Percentiles rank a stretch among this genome's conserved stretches.
phyloP scores from a whole-genome alignment of 2,113 vertebrate genomes.

The Heteronetta atricapilla region DNA sequence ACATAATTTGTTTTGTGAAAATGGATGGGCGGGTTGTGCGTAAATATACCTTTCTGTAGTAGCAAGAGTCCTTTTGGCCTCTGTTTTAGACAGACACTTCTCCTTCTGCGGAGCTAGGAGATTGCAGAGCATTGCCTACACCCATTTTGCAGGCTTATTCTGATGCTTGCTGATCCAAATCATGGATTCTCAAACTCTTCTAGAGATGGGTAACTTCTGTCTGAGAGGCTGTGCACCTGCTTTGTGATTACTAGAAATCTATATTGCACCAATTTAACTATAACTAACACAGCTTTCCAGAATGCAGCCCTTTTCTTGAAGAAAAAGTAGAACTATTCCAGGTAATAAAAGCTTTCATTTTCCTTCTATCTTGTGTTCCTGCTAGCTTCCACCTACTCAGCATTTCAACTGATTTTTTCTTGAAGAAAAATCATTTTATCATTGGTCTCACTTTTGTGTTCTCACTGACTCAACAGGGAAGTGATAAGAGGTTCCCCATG shows the following conservation, averaged over 20 bases:
- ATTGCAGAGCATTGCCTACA: background rate
- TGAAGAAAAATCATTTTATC: background rate
- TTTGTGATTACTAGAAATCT: background rate
- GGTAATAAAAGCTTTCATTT: background rate
- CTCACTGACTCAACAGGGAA: background rate
- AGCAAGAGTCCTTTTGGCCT: background rate
- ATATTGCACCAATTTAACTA: accelerated
- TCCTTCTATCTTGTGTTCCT: background rate
- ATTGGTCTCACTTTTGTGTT: background rate
- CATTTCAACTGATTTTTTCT: background rate
- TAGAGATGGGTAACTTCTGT: background rate
- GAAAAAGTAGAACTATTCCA: background rate
- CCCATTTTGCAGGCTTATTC: background rate
- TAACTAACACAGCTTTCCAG: background rate
- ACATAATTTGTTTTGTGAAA: background rate
- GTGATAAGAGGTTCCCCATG: background rate
- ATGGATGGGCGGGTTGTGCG: accelerated
- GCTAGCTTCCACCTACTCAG: background rate
- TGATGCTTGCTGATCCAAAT: background rate
- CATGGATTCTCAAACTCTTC: background rate
- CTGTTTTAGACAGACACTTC: background rate
- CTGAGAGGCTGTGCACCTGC: background rate
- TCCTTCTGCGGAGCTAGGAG: background rate
- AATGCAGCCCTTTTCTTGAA: background rate
- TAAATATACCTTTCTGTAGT: background rate